These are phyloP conservation scores for Chromis chromis DNA, from an alignment of 2,797 vertebrate species.

Conservation along the genomic window DNA sequence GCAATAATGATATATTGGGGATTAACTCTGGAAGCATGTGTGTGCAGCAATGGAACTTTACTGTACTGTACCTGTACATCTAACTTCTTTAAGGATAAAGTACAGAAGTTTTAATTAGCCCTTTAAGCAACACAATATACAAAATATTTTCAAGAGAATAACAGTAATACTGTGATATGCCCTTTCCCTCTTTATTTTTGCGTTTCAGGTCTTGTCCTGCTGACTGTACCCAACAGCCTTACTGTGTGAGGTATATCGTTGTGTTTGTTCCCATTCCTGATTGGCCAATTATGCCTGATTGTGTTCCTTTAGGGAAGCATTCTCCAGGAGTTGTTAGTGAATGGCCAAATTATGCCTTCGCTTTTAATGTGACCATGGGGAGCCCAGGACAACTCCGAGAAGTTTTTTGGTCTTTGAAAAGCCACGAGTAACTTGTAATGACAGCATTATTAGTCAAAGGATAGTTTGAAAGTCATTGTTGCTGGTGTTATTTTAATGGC, in stretches of 20 bases:
- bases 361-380: constrained; percentile 78
- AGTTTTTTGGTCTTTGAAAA: constrained; percentile 66
- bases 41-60: not conserved
- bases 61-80: not conserved
- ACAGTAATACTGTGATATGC: constrained; percentile 2
- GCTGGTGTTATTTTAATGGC: constrained; percentile 72
- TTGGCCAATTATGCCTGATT: constrained; percentile 83
- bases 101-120: constrained; percentile 2
- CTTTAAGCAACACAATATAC: constrained; percentile 4
- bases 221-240: constrained; percentile 55
- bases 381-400: constrained; percentile 66
- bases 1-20: not conserved
- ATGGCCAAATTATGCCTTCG: constrained; percentile 77
- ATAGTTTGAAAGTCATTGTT: constrained; percentile 77
- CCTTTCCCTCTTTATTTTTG: constrained; percentile 41
- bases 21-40: not conserved
- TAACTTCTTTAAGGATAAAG: not conserved
- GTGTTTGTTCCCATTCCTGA: constrained; percentile 78
- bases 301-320: constrained; percentile 78
- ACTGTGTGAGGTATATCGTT: constrained; percentile 73
- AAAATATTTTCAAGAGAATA: constrained; percentile 24
- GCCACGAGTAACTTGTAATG: constrained; percentile 69
- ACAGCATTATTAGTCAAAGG: constrained; percentile 72
- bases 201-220: constrained; percentile 48
- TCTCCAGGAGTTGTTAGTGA: constrained; percentile 75